phyloP scores from a whole-genome alignment of 2,113 vertebrate genomes.

The Anthoscopus minutus region DNA sequence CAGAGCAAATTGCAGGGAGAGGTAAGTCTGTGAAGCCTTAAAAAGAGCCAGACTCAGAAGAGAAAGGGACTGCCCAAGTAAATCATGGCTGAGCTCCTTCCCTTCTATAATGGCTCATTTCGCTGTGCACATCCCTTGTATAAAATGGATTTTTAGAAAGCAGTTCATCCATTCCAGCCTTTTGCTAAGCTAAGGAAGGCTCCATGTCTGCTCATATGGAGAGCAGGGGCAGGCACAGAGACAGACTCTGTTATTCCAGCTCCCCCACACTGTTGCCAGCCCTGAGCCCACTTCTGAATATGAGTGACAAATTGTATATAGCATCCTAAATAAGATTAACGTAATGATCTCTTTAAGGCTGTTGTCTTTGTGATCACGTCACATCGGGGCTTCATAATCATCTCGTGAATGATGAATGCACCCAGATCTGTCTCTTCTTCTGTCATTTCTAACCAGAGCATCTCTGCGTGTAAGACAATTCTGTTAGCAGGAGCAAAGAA shows the following conservation, averaged over 20 bases:
- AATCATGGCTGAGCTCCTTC: not conserved
- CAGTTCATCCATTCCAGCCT: not conserved
- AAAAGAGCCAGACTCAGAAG: not conserved
- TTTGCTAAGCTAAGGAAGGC: not conserved
- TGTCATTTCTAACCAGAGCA: constrained; percentile 5
- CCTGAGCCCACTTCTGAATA: not conserved
- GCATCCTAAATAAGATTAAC: constrained; percentile 26
- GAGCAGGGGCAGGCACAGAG: not conserved
- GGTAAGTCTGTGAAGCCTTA: not conserved
- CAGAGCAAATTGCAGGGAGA: not conserved
- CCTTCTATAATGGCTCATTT: not conserved
- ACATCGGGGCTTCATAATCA: constrained; percentile 18
- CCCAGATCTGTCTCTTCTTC: constrained; percentile 36
- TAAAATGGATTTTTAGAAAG: not conserved
- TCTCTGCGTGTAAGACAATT: not conserved
- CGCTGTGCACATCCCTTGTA: rapidly evolving
- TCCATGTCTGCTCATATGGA: rapidly evolving
- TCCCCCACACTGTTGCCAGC: not conserved
- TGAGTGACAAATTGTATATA: constrained; percentile 12
- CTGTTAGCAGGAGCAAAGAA: constrained; percentile 7
- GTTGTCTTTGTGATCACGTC: constrained; percentile 30
- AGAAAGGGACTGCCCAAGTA: not conserved
- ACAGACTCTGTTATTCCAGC: not conserved
- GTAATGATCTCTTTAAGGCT: constrained; percentile 48
- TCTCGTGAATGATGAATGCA: not conserved